These are phyloP conservation scores for Euphydryas editha DNA, from an alignment of 2,888 invertebrate genomes.

Conservation along the genomic window DNA sequence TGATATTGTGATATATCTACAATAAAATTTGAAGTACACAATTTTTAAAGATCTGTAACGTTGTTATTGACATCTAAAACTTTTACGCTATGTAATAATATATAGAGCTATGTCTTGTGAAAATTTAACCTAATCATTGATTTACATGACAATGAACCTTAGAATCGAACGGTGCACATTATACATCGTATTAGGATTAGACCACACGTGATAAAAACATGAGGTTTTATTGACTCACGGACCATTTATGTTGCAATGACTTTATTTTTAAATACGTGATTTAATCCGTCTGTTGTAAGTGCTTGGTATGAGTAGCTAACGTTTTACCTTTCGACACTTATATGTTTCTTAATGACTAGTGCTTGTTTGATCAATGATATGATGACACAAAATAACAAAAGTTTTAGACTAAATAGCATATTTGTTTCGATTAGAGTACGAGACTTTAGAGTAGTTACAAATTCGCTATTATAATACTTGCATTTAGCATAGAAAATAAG, in stretches of 20 bases:
- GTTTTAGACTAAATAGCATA: too few relatives aligned
- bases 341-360: too few relatives aligned
- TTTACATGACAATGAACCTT: slow-evolving; percentile 29
- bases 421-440: too few relatives aligned
- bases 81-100: neutral
- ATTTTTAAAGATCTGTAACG: too few relatives aligned
- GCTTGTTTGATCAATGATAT: neutral
- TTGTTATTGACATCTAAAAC: neutral
- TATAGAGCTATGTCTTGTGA: neutral
- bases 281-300: neutral
- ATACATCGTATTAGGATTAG: slow-evolving; percentile 23
- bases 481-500: too few relatives aligned
- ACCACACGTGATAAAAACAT: slow-evolving; percentile 23
- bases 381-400: too few relatives aligned
- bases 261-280: slow-evolving; percentile 17
- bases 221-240: slow-evolving; percentile 4
- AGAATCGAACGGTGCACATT: slow-evolving; percentile 23
- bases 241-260: slow-evolving; percentile 11
- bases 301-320: neutral
- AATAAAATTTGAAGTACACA: too few relatives aligned
- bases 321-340: too few relatives aligned
- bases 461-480: too few relatives aligned
- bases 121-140: slow-evolving; percentile 13
- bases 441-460: too few relatives aligned
- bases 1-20: too few relatives aligned